Evolutionary conservation across 2,888 invertebrate species (phyloP).

Genomic region (Julus scandinavius): DNA sequence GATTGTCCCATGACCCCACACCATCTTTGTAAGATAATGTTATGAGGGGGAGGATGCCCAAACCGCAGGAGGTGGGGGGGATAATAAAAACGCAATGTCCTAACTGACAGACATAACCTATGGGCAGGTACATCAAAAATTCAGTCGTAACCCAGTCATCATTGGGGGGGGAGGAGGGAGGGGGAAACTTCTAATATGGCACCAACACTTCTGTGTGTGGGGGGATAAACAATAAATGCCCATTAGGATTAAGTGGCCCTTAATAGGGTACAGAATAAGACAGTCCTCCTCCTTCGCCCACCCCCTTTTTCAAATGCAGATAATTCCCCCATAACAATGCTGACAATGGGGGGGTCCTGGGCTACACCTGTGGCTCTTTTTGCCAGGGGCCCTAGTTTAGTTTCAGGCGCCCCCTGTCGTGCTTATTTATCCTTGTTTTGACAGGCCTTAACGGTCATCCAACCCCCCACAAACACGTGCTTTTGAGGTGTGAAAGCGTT

Average conservation of each 20-base stretch:
- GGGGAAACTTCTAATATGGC: not conserved
- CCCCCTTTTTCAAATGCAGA: constrained; percentile 24
- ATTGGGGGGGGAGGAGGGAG: too few species aligned
- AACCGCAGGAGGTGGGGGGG: not conserved
- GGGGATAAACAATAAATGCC: not conserved
- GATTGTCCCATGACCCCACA: constrained; percentile 23
- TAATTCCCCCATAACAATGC: not conserved
- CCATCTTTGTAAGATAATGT: too few species aligned
- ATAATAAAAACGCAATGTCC: not conserved
- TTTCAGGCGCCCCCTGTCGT: constrained; percentile 9
- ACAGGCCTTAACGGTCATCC: constrained; percentile 50
- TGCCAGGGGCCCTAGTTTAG: constrained; percentile 38
- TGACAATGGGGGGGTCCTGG: not conserved
- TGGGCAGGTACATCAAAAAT: not conserved
- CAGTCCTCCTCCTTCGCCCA: constrained; percentile 9
- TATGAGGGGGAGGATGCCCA: constrained; percentile 3
- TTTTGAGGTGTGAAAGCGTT: constrained; percentile 51
- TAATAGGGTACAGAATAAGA: constrained; percentile 33
- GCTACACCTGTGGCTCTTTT: constrained; percentile 42
- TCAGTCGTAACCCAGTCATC: not conserved
- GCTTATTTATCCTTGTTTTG: constrained; percentile 46
- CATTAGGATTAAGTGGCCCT: constrained; percentile 42
- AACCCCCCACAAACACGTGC: constrained; percentile 51
- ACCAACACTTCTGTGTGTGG: not conserved
- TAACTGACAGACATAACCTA: not conserved